Base-by-base conservation (phyloP, 2,113 vertebrate species). In the Malurus elegans region DNA sequence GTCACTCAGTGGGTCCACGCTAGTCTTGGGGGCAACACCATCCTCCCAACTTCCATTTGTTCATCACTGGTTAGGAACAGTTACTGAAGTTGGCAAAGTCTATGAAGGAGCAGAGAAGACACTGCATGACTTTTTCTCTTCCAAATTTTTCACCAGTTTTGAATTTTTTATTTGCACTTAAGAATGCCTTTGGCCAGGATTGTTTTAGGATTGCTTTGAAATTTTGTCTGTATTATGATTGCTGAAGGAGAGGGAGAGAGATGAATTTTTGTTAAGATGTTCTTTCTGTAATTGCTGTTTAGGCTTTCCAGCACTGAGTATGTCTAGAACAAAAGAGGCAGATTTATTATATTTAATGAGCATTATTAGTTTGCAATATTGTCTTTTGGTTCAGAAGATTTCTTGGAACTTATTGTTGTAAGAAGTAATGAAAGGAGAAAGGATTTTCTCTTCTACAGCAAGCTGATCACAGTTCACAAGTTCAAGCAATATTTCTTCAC, bases 401-500 rank as follows among this genome's bases (percentile, higher is more conserved):
- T 48, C 64, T 90, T 92, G 60, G 61, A 93, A 74, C 6, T 10
- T 90, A 51, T 8, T 92, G 28, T 93, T 95, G 61, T 40, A 86
- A 94, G 72, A 94, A 90, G 60, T 65, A 91, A n/a, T 75, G 79
- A 65, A 94, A 60, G 51, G 48, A 91, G 66, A 92, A 94, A 31
- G 67, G 44, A 38, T 75, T 90, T 94, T 72, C 51, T 85, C 54
- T 91, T 86, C 78, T 78, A 48, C 75, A 60, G 84, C 65, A 34
- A 82, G 69, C 57, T 64, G 42, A 80, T 78, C 79, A 79, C 86
- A 88, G 94, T 95, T 96, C 94, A 95, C 67, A 89, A 91, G 95
- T 95, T 97, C 92, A 96, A 78, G 81, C 82, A 72, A 23, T 91
- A 73, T 87, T 95, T 97, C 92, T 91, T 95, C 12, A 13, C 40